phyloP scores from a whole-genome alignment of 2,888 invertebrate species.

The Sinotaia quadrata region DNA sequence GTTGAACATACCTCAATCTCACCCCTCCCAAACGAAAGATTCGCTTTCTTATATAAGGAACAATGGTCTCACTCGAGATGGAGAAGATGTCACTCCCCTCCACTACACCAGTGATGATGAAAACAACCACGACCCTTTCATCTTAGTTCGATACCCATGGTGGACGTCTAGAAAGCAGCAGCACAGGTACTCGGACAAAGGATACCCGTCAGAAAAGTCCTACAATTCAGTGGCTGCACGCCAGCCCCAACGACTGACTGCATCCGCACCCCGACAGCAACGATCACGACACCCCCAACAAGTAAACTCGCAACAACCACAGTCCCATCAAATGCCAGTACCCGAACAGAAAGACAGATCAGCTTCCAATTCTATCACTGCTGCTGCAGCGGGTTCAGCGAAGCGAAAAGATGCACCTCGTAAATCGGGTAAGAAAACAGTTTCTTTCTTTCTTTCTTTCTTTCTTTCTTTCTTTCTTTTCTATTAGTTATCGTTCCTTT shows the following conservation, averaged over 20 bases:
- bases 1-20: not conserved
- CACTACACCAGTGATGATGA: too few species aligned
- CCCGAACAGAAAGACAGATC: not conserved
- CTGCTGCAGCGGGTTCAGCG: constrained; percentile 13
- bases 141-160: constrained; percentile 9
- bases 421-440: constrained; percentile 7
- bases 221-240: not conserved
- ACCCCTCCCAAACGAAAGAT: not conserved
- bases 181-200: not conserved
- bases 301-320: not conserved
- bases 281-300: not conserved
- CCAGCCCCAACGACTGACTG: not conserved
- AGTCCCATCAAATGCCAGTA: not conserved
- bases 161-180: not conserved
- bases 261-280: not conserved
- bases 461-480: not conserved
- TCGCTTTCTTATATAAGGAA: not conserved
- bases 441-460: not conserved
- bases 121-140: not conserved
- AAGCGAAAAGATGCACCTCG: not conserved
- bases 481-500: not conserved
- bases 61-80: not conserved
- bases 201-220: not conserved
- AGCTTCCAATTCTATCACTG: constrained; percentile 1
- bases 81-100: not conserved